These are phyloP conservation scores for Petrocephalus zakoni DNA, from an alignment of 2,113 vertebrate genomes.

Conservation along the genomic window DNA sequence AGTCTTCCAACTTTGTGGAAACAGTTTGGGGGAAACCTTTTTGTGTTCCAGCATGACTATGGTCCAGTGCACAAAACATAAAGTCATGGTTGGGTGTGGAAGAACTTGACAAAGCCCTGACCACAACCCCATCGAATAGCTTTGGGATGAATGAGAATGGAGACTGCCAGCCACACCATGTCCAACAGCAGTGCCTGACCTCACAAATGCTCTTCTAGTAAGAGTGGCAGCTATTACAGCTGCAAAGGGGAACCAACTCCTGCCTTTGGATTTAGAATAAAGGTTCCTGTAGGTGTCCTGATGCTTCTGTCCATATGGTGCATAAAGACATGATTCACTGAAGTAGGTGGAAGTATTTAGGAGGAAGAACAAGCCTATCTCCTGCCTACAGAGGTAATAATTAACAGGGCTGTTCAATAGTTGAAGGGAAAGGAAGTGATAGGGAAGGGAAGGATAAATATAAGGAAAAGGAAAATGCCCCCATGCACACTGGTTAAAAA, in stretches of 20 bases:
- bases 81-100: neutral
- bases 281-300: neutral
- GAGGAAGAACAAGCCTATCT: conserved; percentile 16
- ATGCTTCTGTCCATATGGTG: neutral
- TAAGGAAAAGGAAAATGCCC: neutral
- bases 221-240: neutral
- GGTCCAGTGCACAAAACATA: neutral
- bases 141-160: neutral
- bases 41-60: neutral
- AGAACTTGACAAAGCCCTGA: neutral
- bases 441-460: too few relatives aligned
- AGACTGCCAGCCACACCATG: neutral
- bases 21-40: neutral
- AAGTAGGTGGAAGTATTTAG: neutral
- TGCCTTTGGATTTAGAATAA: neutral
- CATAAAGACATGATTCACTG: neutral
- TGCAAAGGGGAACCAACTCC: neutral
- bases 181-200: neutral
- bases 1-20: neutral
- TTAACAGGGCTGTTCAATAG: neutral
- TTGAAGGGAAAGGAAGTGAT: neutral
- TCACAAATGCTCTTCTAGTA: neutral
- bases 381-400: neutral
- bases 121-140: neutral
- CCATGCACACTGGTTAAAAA: neutral